These are phyloP conservation scores for Aphis craccivora DNA, from an alignment of 1,140 invertebrate genomes.

Conservation along the genomic window DNA sequence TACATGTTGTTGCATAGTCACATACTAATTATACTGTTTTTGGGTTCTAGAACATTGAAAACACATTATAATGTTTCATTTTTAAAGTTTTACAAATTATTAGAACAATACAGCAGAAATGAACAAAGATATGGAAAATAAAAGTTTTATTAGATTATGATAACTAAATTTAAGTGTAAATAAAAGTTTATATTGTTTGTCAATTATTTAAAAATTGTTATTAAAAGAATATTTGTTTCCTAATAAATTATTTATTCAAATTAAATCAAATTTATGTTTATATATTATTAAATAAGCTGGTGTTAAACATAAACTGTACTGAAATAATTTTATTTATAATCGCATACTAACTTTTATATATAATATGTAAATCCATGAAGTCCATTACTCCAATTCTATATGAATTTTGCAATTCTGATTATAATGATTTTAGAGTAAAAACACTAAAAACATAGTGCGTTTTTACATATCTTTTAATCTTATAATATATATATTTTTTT, in stretches of 20 bases:
- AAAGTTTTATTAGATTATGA: neutral
- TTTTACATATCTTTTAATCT: too few relatives aligned
- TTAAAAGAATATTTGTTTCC: slow-evolving; percentile 1
- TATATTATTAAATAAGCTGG: neutral
- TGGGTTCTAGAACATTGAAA: slow-evolving; percentile 37
- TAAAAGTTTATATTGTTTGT: slow-evolving; percentile 31
- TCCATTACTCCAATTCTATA: neutral
- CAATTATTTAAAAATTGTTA: neutral
- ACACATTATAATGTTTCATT: slow-evolving; percentile 41
- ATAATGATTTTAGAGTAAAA: too few relatives aligned
- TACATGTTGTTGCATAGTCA: neutral
- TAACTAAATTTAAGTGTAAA: slow-evolving; percentile 30
- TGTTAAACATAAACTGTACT: neutral
- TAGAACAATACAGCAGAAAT: slow-evolving; percentile 43
- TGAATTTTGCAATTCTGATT: too few relatives aligned
- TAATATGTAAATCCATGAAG: neutral
- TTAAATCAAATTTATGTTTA: neutral
- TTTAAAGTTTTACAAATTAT: slow-evolving; percentile 39
- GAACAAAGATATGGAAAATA: slow-evolving; percentile 53
- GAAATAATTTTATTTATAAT: neutral
- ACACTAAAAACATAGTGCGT: too few relatives aligned
- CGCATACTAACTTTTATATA: neutral
- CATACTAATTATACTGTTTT: neutral
- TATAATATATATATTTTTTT: too few relatives aligned
- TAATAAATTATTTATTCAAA: slow-evolving; percentile 29